These are phyloP conservation scores for Saxidomus purpurata DNA, from an alignment of 1,140 invertebrate genomes.

Conservation along the genomic window DNA sequence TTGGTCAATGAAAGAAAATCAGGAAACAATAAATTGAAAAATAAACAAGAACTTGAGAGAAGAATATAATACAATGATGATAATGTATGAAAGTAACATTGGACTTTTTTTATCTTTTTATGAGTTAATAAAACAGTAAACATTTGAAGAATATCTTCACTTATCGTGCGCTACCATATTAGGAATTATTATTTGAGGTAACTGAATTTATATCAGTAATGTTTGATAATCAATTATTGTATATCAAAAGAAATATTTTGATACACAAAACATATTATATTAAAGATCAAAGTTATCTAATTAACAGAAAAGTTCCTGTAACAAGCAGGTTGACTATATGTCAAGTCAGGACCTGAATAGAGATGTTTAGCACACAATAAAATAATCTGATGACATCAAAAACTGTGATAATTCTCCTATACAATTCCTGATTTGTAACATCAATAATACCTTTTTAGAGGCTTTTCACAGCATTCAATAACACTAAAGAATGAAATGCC, in stretches of 20 bases:
- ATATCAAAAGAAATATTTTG: slow-evolving; percentile 1
- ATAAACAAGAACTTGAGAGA: no score
- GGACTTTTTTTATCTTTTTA: no score
- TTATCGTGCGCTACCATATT: no score
- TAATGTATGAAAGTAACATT: no score
- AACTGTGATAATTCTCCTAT: slow-evolving; percentile 53
- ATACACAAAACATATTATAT: neutral
- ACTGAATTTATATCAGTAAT: no score
- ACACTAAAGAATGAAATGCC: slow-evolving; percentile 52
- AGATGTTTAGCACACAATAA: slow-evolving; percentile 31
- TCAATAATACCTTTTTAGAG: slow-evolving; percentile 32
- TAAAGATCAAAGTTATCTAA: slow-evolving; percentile 38
- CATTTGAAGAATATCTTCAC: no score
- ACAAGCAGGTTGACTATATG: slow-evolving; percentile 1
- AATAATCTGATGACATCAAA: slow-evolving; percentile 53
- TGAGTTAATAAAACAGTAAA: no score
- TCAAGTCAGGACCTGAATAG: slow-evolving; percentile 57
- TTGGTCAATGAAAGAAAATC: no score
- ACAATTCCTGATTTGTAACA: neutral
- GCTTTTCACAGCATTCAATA: slow-evolving; percentile 43
- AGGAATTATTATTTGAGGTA: no score
- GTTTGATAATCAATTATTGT: slow-evolving; percentile 13
- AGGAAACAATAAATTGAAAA: no score
- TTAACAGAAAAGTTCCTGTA: slow-evolving; percentile 17
- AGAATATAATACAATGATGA: no score